Base-by-base conservation (phyloP, 2,113 vertebrate species). In the Boulengeromyrus knoepffleri region DNA sequence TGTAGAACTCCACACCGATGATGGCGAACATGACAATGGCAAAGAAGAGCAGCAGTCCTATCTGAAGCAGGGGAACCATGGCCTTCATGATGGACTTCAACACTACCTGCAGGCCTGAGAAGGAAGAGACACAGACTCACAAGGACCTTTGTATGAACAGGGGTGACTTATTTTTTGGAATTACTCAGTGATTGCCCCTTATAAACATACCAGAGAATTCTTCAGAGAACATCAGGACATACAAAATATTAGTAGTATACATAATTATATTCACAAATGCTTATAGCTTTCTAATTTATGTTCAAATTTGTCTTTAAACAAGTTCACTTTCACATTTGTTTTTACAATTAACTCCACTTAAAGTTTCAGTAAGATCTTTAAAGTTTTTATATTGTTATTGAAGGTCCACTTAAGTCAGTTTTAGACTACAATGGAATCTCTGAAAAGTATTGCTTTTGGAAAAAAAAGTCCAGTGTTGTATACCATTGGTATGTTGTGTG, bases 51-150 rank as follows among this genome's bases (percentile, higher is more conserved):
- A 99, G 97, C 93, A 99, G 92, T 90, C 98, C 98, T 0, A 99
- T 99, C 95, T 99, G 98, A 36, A 99, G 97, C 90, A 99, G 94
- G 1, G 98, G 98, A 0, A 99, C 97, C 98, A 99, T 99, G 1
- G 98, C 98, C 94, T 99, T 99, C 98, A 99, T 99, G 91, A 99
- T 99, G 92, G 98, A 99, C 95, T 99, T 99, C 89, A 99, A 94
- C 10, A 99, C 98, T 92, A 99, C 98, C 95, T 99, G 98, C 84
- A 99, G 93, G 91, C 98, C 98, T 99, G 91, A 91, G 4, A 74
- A 1, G 90, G 31, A 21, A 46, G 42, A 80, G 49, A 47, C 19
- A 36, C 5, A 21, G 36, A 85, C 17, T 19, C 42, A 56, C 21
- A 52, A 31, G 17, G 5, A 50, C 3, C 0, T 0, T 0, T 13